Conservation (phyloP, 1,140 invertebrate genomes). For the Antheraea pernyi region DNA sequence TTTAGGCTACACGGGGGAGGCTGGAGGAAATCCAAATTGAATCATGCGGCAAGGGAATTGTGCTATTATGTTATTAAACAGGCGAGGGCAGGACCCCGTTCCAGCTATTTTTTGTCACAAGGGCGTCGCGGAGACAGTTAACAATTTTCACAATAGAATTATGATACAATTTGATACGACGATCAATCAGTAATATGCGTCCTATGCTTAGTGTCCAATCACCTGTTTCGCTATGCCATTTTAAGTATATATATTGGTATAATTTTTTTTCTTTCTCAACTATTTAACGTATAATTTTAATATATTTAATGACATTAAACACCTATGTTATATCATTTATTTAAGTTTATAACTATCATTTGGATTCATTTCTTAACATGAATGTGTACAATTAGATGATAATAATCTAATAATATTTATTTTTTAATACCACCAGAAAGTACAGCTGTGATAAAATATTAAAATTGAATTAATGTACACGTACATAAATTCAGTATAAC, state of each 20-base stretch:
- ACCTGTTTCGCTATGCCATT: background rate
- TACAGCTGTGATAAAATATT: background rate
- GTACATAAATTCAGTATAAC: constrained; percentile 14
- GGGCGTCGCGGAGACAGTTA: constrained; percentile 73
- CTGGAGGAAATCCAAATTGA: constrained; percentile 80
- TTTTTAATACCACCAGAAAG: background rate
- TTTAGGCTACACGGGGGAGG: constrained; percentile 72
- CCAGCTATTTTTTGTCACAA: constrained; percentile 63
- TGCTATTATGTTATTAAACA: constrained; percentile 81
- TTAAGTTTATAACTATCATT: background rate
- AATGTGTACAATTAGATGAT: too few relatives aligned
- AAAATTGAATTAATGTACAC: constrained; percentile 2
- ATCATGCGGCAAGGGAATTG: constrained; percentile 81
- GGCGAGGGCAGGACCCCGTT: constrained; percentile 76
- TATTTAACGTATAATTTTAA: background rate
- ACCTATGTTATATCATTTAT: background rate
- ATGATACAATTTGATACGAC: constrained; percentile 76
- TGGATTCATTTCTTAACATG: too few relatives aligned
- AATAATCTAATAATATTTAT: background rate
- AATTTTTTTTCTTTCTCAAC: constrained; percentile 1
- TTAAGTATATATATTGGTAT: too few relatives aligned
- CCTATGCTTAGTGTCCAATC: background rate
- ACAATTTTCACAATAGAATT: constrained; percentile 78
- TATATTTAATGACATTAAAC: background rate
- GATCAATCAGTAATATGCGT: background rate